Percentiles rank a stretch among this genome's conserved stretches.
phyloP scores from a whole-genome alignment of 2,888 invertebrate genomes.

The Acrobeloides nanus region DNA sequence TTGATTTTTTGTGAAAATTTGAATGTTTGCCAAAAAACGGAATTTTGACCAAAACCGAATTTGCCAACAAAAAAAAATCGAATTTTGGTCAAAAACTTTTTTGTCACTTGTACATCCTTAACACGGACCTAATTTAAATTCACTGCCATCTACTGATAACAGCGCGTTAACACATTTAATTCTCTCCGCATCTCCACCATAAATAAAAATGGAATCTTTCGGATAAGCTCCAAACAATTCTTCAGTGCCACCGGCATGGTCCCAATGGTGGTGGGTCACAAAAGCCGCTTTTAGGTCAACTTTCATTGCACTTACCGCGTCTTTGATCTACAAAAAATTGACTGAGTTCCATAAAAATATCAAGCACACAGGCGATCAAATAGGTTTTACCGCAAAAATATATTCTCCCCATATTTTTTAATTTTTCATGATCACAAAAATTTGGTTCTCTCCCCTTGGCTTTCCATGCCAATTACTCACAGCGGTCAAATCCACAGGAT shows the following conservation, averaged over 20 bases:
- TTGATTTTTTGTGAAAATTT: background rate
- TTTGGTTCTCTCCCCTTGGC: slow-evolving; percentile 21
- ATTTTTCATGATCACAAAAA: background rate
- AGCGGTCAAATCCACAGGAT: slow-evolving; percentile 36
- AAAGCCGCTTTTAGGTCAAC: slow-evolving; percentile 37
- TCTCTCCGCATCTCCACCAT: slow-evolving; percentile 33
- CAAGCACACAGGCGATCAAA: background rate
- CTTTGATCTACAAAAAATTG: slow-evolving; percentile 10
- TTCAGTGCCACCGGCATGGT: slow-evolving; percentile 44
- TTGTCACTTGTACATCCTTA: too few species aligned
- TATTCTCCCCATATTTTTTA: background rate
- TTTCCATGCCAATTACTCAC: slow-evolving; percentile 21
- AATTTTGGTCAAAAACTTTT: background rate
- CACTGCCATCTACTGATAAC: too few species aligned
- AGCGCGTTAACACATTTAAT: slow-evolving; percentile 4
- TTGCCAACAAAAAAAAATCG: background rate
- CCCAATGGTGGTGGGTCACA: slow-evolving; percentile 51
- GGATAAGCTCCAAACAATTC: slow-evolving; percentile 20
- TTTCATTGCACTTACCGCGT: slow-evolving; percentile 23
- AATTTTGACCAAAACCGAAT: background rate
- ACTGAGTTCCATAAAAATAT: slow-evolving; percentile 1
- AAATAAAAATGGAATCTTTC: slow-evolving; percentile 17
- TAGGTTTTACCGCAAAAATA: background rate
- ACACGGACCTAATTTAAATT: too few species aligned
- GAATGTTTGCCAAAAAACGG: background rate